Evolutionary conservation across 1,140 invertebrate genomes (phyloP).

Genomic region (Helicoverpa armigera): DNA sequence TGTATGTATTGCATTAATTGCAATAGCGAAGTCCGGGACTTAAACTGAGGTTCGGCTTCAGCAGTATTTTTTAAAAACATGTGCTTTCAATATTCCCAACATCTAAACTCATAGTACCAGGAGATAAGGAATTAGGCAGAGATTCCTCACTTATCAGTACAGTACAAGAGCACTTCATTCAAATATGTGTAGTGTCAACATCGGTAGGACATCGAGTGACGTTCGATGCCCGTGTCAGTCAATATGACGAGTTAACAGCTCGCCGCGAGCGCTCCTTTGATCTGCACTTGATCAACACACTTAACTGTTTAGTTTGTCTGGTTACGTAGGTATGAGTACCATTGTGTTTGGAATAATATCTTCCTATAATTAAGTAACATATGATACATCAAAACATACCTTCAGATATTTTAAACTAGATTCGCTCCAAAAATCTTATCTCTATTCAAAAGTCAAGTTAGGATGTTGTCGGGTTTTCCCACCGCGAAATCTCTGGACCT

Average conservation of each 20-base stretch:
- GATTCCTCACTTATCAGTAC: constrained; percentile 26
- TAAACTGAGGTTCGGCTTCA: too few relatives aligned
- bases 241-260: constrained; percentile 37
- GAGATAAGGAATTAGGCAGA: constrained; percentile 18
- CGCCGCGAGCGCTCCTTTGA: constrained; percentile 33
- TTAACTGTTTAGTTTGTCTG: constrained; percentile 20
- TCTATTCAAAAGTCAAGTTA: too few relatives aligned
- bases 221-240: constrained; percentile 38
- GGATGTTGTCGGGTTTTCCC: too few relatives aligned
- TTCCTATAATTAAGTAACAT: not conserved
- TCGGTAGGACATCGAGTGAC: constrained; percentile 22
- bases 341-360: constrained; percentile 1
- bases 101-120: not conserved
- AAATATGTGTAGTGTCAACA: constrained; percentile 40
- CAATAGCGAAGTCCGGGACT: too few relatives aligned
- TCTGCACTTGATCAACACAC: constrained; percentile 43
- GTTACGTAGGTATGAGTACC: not conserved
- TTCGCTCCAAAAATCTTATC: too few relatives aligned
- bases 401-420: not conserved
- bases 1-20: too few relatives aligned
- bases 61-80: too few relatives aligned
- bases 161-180: constrained; percentile 16
- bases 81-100: not conserved
- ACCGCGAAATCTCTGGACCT: too few relatives aligned
- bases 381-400: not conserved